Evolutionary conservation across 2,888 invertebrate species (phyloP).

Genomic region (Caenorhabditis afra): DNA sequence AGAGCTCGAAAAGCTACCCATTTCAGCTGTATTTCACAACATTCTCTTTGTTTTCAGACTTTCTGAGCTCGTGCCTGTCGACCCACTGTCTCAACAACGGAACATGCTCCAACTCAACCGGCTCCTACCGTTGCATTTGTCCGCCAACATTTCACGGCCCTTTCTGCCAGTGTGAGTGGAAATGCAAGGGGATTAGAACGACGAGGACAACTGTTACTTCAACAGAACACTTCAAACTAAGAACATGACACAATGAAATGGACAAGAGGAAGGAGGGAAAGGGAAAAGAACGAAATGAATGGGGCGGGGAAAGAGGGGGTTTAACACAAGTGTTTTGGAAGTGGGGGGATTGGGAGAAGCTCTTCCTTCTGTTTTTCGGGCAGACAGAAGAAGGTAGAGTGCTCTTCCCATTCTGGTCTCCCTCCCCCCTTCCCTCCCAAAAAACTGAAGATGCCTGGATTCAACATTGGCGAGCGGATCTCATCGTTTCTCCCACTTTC

Average conservation of each 20-base stretch:
- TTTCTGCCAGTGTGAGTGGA: slow-evolving; percentile 61
- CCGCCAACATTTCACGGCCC: slow-evolving; percentile 58
- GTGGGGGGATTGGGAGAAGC: slow-evolving; percentile 2
- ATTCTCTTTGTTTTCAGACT: slow-evolving; percentile 41
- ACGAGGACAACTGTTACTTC: no score
- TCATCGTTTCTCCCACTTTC: slow-evolving; percentile 41
- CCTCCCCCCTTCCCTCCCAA: no score
- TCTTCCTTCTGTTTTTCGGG: slow-evolving; percentile 11
- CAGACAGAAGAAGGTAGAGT: slow-evolving; percentile 14
- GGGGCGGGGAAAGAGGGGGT: slow-evolving; percentile 28
- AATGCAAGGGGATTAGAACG: no score
- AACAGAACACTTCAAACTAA: neutral
- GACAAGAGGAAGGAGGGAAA: slow-evolving; percentile 9
- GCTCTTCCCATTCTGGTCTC: neutral
- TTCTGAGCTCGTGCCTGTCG: slow-evolving; percentile 55
- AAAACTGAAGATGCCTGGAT: slow-evolving; percentile 23
- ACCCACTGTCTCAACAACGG: slow-evolving; percentile 61
- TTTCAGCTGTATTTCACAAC: neutral
- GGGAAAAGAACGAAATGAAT: slow-evolving; percentile 12
- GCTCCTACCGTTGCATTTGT: slow-evolving; percentile 50
- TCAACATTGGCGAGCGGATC: slow-evolving; percentile 34
- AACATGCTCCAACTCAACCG: slow-evolving; percentile 47
- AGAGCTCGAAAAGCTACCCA: no score
- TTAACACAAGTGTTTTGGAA: slow-evolving; percentile 47
- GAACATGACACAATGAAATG: neutral